Evolutionary conservation across 2,888 invertebrate species (phyloP).

Genomic region (Trachelus tabidus): DNA sequence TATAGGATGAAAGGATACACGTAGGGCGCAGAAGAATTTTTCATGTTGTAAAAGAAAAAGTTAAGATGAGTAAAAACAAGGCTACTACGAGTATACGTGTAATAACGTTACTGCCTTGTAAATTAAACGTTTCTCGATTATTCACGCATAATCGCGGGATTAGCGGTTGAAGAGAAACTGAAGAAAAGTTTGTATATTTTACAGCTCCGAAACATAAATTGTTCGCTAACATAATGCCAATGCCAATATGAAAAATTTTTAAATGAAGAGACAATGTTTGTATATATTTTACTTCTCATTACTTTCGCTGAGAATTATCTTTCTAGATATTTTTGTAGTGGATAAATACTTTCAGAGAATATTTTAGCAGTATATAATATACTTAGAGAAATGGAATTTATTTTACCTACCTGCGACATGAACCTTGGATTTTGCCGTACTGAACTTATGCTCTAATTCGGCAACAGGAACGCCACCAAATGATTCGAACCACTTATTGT

Average conservation of each 20-base stretch:
- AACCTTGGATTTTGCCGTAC: constrained; percentile 48
- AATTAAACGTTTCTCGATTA: background rate
- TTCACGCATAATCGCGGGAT: background rate
- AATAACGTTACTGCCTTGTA: background rate
- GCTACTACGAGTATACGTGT: background rate
- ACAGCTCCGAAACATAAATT: background rate
- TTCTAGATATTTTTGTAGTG: too few species aligned
- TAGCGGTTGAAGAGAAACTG: background rate
- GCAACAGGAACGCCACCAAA: constrained; percentile 37
- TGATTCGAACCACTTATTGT: constrained; percentile 49
- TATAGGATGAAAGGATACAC: background rate
- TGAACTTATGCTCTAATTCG: constrained; percentile 41
- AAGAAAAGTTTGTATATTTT: background rate
- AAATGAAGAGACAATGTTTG: too few species aligned
- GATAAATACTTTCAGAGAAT: too few species aligned
- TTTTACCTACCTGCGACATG: constrained; percentile 46
- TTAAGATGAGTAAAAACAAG: background rate
- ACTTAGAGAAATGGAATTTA: background rate
- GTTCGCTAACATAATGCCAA: too few species aligned
- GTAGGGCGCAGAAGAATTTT: background rate
- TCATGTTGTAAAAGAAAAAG: background rate
- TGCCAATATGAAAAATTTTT: too few species aligned
- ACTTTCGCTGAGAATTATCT: too few species aligned
- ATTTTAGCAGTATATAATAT: background rate
- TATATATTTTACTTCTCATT: too few species aligned